phyloP scores from a whole-genome alignment of 2,113 vertebrate genomes.

The Poecilia latipinna region DNA sequence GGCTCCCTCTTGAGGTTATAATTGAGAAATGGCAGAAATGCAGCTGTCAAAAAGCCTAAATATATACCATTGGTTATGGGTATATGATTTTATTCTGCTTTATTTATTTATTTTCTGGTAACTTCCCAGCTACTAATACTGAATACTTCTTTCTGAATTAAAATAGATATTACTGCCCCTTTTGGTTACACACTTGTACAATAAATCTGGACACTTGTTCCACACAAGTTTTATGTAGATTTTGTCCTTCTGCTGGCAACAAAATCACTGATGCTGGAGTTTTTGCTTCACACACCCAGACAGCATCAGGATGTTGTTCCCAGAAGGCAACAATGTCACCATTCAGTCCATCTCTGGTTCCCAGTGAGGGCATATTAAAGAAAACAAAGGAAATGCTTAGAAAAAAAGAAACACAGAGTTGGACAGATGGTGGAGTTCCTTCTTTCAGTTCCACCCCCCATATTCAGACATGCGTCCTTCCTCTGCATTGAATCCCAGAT shows the following conservation, averaged over 20 bases:
- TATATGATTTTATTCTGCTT: neutral
- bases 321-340: slow-evolving; percentile 77
- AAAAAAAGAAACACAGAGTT: slow-evolving; percentile 30
- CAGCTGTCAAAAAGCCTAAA: neutral
- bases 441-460: slow-evolving; percentile 15
- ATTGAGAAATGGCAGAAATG: neutral
- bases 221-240: slow-evolving; percentile 50
- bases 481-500: neutral
- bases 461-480: neutral
- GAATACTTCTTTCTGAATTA: no score
- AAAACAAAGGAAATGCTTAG: neutral
- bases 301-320: slow-evolving; percentile 92
- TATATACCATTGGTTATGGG: neutral
- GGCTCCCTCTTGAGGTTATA: neutral
- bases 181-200: neutral
- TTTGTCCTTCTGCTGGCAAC: slow-evolving; percentile 84
- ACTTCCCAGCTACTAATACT: no score
- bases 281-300: slow-evolving; percentile 83
- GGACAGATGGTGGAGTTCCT: slow-evolving; percentile 68
- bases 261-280: slow-evolving; percentile 98
- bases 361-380: neutral
- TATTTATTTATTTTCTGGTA: no score
- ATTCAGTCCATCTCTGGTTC: slow-evolving; percentile 62
- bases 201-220: neutral
- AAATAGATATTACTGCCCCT: no score